Evolutionary conservation across 2,888 invertebrate genomes (phyloP).

Genomic region (Andrena trimmerana): DNA sequence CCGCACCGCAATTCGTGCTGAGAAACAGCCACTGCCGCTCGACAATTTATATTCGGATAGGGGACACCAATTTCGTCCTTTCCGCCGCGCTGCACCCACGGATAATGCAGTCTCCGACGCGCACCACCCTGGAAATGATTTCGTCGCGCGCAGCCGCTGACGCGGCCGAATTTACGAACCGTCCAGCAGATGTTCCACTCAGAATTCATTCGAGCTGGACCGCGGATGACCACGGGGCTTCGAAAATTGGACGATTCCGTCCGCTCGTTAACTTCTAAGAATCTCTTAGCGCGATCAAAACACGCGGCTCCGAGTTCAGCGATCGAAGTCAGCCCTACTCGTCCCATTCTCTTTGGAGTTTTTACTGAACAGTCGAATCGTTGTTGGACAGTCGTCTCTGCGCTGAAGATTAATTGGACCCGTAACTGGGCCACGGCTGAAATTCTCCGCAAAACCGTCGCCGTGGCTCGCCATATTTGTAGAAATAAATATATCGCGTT

Average conservation of each 20-base stretch:
- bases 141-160: constrained; percentile 23
- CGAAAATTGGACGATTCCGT: neutral
- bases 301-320: no score
- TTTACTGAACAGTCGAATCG: neutral
- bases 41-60: constrained; percentile 58
- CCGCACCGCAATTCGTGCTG: constrained; percentile 71
- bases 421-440: neutral
- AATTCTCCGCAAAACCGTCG: constrained; percentile 30
- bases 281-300: neutral
- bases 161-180: neutral
- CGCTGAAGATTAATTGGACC: constrained; percentile 27
- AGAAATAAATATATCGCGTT: constrained; percentile 29
- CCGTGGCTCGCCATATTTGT: constrained; percentile 30
- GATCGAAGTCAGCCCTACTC: no score
- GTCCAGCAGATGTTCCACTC: neutral
- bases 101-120: neutral
- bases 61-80: constrained; percentile 47
- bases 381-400: neutral
- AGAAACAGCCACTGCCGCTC: constrained; percentile 65
- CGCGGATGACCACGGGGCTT: neutral
- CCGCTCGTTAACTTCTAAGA: neutral
- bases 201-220: neutral
- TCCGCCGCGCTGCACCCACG: constrained; percentile 7
- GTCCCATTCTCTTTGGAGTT: no score
- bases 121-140: constrained; percentile 23